phyloP scores from a whole-genome alignment of 2,888 invertebrate genomes.

The Dicycla oo region DNA sequence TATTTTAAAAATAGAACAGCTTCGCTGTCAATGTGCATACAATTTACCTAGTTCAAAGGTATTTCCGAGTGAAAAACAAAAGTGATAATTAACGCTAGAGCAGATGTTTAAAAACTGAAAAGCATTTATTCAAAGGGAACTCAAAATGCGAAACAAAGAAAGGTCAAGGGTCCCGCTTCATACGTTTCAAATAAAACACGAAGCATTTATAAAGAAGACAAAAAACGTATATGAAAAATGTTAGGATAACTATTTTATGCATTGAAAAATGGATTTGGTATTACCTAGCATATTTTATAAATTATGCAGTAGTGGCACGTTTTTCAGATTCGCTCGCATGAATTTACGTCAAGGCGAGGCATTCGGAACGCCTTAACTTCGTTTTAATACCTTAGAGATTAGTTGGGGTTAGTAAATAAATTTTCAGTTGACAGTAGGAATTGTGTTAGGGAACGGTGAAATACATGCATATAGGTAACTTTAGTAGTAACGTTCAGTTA shows the following conservation, averaged over 20 bases:
- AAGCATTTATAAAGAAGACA: slow-evolving; percentile 28
- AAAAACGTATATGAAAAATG: slow-evolving; percentile 13
- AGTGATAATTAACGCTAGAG: slow-evolving; percentile 48
- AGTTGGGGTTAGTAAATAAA: slow-evolving; percentile 43
- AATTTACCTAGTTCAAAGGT: slow-evolving; percentile 36
- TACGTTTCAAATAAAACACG: slow-evolving; percentile 48
- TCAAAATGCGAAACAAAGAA: slow-evolving; percentile 47
- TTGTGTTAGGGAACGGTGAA: slow-evolving; percentile 28
- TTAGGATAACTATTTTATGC: neutral
- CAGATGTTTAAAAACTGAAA: slow-evolving; percentile 49
- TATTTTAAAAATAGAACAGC: neutral
- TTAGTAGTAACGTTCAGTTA: too few relatives aligned
- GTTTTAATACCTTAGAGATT: slow-evolving; percentile 58
- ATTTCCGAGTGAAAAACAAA: slow-evolving; percentile 38
- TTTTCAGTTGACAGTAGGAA: slow-evolving; percentile 35
- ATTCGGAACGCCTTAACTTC: slow-evolving; percentile 43
- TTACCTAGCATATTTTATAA: slow-evolving; percentile 13
- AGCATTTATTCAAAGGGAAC: slow-evolving; percentile 43
- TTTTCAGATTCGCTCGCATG: slow-evolving; percentile 25
- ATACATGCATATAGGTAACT: neutral
- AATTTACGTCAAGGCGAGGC: slow-evolving; percentile 50
- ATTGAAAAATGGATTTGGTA: neutral
- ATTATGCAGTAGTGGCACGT: slow-evolving; percentile 31
- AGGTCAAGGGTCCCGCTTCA: slow-evolving; percentile 53
- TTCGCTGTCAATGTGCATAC: neutral